Base-by-base conservation (phyloP, 2,888 invertebrate species). In the Schizaphis graminum region DNA sequence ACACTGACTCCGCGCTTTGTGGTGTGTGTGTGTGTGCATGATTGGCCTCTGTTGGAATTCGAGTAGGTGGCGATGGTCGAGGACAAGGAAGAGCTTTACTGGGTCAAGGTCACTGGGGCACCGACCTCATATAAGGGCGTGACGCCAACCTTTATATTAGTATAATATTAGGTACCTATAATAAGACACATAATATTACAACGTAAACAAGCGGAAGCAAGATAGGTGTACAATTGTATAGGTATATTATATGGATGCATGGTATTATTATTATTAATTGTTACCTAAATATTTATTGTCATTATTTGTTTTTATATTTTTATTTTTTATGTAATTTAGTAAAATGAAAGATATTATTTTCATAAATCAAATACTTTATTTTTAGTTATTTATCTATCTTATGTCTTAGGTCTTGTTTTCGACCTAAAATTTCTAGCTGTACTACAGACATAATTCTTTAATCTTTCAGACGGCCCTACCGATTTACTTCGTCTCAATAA, bases 101-200 rank as follows among this genome's bases (percentile, higher is more conserved):
- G 91, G 91, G 91, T 91, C 91, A 92, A 92, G 92, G 92, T 92
- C 92, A 92, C 47, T 47, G 92, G 92, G 86, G 35, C 91, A 53
- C 41, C 56, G 56, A 86, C 61, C 92, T 57, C 56, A 0, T 35
- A 47, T 47, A 47, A n/a, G 47, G 13, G 49, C 26, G 49, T n/a
- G 57, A 86, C 47, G 41, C 57, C 35, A 49, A 92, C 87, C 49
- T 92, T 87, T 67, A 44, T 67, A n/a, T 85, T 4, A 44, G 13
- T 77, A 77, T 41, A 44, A 77, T 41, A 44, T 85, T 85, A 26
- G 21, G 24, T 85, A 85, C 44, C 44, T 44, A 26, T 44, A 41
- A 26, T 44, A 41, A 67, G 7, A 13, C 67, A 67, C 21, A 35
- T 67, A 67, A 28, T 67, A 35, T 67, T 67, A 67, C 16, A 0